A percentile compares a stretch with the other conserved stretches of the same genome.
phyloP scores from a whole-genome alignment of 2,888 invertebrate species.

The Melanchra persicariae region DNA sequence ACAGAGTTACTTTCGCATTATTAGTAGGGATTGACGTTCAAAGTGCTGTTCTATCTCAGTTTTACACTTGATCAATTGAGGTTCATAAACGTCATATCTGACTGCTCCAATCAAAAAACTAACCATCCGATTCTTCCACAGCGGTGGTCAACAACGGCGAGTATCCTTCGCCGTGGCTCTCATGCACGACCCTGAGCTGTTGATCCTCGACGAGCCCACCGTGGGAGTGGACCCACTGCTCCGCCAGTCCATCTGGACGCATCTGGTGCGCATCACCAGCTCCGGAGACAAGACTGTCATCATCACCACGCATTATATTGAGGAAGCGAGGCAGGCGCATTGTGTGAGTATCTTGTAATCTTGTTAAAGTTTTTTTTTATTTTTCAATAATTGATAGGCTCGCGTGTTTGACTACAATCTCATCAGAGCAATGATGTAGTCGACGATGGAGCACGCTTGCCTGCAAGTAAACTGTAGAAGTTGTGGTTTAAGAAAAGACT shows the following conservation, averaged over 20 bases:
- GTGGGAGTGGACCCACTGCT: constrained; percentile 98
- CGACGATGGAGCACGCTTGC: too few relatives aligned
- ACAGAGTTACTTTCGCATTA: too few relatives aligned
- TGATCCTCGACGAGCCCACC: constrained; percentile 98
- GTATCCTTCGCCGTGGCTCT: constrained; percentile 98
- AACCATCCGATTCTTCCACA: constrained; percentile 75
- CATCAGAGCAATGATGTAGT: too few relatives aligned
- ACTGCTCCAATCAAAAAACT: neutral
- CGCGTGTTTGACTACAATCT: too few relatives aligned
- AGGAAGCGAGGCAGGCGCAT: constrained; percentile 97
- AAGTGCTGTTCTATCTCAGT: too few relatives aligned
- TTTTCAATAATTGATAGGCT: too few relatives aligned
- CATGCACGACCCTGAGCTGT: constrained; percentile 97
- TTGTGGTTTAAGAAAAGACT: too few relatives aligned
- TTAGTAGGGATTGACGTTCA: too few relatives aligned
- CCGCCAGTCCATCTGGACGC: constrained; percentile 98
- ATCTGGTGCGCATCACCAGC: constrained; percentile 97
- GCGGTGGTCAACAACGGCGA: constrained; percentile 97
- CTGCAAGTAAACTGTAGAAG: too few relatives aligned
- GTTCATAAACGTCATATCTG: neutral
- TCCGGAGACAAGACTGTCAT: constrained; percentile 97
- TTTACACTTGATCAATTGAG: too few relatives aligned
- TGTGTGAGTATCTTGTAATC: constrained; percentile 91
- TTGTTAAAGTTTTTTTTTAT: neutral
- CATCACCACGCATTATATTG: constrained; percentile 96